These are phyloP conservation scores for Zaprionus vittiger DNA, from an alignment of 1,140 invertebrate genomes.

Conservation along the genomic window DNA sequence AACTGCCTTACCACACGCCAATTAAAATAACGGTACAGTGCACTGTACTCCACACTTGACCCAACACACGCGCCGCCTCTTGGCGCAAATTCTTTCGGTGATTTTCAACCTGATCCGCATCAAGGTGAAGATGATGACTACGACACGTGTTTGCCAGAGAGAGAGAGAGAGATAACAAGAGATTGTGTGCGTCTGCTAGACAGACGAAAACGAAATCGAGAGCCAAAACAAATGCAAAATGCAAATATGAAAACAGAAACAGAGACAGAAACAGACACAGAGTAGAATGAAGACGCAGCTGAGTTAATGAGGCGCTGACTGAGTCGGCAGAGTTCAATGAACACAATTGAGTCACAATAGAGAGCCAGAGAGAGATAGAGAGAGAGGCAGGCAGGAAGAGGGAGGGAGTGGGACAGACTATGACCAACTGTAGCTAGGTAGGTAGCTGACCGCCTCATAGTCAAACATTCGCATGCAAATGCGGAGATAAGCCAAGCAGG, in stretches of 20 bases:
- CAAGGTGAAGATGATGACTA: not conserved
- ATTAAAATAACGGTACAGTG: not conserved
- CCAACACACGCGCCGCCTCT: conserved; percentile 1
- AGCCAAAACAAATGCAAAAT: conserved; percentile 10
- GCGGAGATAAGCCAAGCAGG: conserved; percentile 16
- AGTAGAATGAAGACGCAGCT: conserved; percentile 15
- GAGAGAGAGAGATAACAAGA: not conserved
- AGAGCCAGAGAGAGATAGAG: not conserved
- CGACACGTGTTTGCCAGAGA: not conserved
- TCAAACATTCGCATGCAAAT: conserved; percentile 55
- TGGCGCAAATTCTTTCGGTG: not conserved
- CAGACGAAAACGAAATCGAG: conserved; percentile 1
- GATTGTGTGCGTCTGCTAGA: not conserved
- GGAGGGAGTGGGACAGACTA: not conserved
- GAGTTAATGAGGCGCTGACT: conserved; percentile 55
- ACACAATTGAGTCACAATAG: conserved; percentile 44
- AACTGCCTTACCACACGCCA: not conserved
- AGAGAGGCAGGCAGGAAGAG: not conserved
- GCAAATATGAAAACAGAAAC: conserved; percentile 4
- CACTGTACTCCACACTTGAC: not conserved
- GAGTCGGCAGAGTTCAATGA: conserved; percentile 46
- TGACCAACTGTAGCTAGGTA: conserved; percentile 6
- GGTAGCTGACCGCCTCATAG: conserved; percentile 7
- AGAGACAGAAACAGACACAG: not conserved
- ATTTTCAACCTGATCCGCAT: conserved; percentile 1